Conservation (phyloP, 2,888 invertebrate species). For the Metacarcinus magister region DNA sequence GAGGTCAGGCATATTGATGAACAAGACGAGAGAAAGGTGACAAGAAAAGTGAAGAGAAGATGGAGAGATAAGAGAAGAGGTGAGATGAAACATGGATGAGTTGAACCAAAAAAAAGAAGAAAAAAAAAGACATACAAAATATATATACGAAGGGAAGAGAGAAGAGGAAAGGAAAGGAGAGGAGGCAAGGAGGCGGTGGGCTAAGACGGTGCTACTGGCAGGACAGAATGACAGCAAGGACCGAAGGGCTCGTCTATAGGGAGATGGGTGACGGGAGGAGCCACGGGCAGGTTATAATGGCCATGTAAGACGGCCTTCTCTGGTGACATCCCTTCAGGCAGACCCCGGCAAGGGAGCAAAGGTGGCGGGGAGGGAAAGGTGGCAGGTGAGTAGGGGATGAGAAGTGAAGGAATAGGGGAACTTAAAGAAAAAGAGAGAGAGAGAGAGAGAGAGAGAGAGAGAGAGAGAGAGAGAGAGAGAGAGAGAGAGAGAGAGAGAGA, state of each 20-base stretch:
- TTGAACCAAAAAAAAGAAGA: not conserved
- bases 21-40: not conserved
- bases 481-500: constrained; percentile 58
- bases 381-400: not conserved
- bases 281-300: constrained; percentile 15
- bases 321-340: not conserved
- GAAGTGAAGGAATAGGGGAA: not conserved
- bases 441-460: not conserved
- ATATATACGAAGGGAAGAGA: not conserved
- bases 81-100: not conserved
- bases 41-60: not conserved
- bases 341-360: not conserved
- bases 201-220: not conserved
- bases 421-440: not conserved
- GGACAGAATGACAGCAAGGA: constrained; percentile 3
- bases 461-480: not conserved
- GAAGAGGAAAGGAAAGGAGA: not conserved
- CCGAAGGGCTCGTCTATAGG: not conserved
- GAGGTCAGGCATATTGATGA: constrained; percentile 7
- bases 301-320: constrained; percentile 36
- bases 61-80: not conserved
- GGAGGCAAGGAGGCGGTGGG: not conserved
- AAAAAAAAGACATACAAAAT: not conserved
- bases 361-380: not conserved
- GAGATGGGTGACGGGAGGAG: not conserved